Base-by-base conservation (phyloP, 2,888 invertebrate species). In the Pachymerium ferrugineum region DNA sequence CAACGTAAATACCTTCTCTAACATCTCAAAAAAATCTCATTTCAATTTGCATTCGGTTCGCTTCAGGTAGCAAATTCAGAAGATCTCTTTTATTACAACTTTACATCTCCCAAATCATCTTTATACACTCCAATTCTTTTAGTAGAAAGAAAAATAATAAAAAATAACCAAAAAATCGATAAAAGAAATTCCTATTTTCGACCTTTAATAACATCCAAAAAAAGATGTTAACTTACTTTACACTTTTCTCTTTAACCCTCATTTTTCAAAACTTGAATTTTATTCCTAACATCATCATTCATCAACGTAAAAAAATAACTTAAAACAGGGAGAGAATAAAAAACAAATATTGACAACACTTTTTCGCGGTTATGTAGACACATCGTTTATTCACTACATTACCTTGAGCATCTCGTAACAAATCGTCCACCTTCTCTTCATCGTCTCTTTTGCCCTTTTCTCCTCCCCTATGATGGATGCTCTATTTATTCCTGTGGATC, bases 401-500 rank as follows among this genome's bases (percentile, higher is more conserved):
- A 28, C 25, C 12, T 62, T 62, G 47, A 54, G 19, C 47, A 10
- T 16, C 47, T 54, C 47, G 47, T 22, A 6, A 54, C 22, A 8
- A 38, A 1, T 62, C 14, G 8, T 1, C 22, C 22, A 54, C 22
- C 54, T 25, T 22, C n/a, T 62, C 25, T 14, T 25, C 54, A 22
- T 54, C 54, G 28, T 54, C 22, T 22, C 54, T n/a, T n/a, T n/a
- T n/a, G n/a, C n/a, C n/a, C n/a, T n/a, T n/a, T n/a, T n/a, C n/a
- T 28, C 54, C 54, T 3, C 47, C 62, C 62, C 62, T 5, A 62
- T 62, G 62, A 62, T 62, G 62, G 62, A 62, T 62, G 62, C 62
- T 62, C 25, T 62, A 62, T 62, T 62, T 62, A 62, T 62, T 62
- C 62, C 62, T 62, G 62, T 28, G 62, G 62, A 62, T 62, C 62